A percentile compares a stretch with the other conserved stretches of the same genome.
phyloP scores from a whole-genome alignment of 2,113 vertebrate genomes.

The Falco punctatus region DNA sequence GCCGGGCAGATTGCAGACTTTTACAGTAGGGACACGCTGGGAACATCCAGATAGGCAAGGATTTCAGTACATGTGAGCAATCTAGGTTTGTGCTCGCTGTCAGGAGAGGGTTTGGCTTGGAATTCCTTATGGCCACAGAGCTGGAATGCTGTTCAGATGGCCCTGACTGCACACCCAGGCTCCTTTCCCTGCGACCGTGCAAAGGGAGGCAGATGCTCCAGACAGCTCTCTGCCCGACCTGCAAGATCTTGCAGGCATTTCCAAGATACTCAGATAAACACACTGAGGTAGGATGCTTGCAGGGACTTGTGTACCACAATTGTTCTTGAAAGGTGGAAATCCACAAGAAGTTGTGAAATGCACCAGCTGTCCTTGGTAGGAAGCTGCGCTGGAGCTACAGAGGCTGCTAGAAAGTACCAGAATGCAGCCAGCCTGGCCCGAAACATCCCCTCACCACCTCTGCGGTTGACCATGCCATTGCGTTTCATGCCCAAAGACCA shows the following conservation, averaged over 20 bases:
- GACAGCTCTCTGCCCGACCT: not conserved
- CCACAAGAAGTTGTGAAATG: not conserved
- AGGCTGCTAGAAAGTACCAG: not conserved
- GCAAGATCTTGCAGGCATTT: not conserved
- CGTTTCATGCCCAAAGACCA: not conserved
- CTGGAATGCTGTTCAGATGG: not conserved
- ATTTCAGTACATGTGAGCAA: not conserved
- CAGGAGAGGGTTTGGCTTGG: not conserved
- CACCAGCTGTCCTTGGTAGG: not conserved
- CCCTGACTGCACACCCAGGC: not conserved
- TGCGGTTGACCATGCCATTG: rapidly evolving
- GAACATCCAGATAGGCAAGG: not conserved
- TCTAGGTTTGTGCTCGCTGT: not conserved
- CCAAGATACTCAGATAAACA: not conserved
- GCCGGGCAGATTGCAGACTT: not conserved
- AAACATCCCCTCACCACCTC: not conserved
- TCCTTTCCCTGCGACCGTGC: not conserved
- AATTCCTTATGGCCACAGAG: not conserved
- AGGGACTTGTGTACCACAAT: not conserved
- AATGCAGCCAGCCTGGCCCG: not conserved
- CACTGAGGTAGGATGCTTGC: not conserved
- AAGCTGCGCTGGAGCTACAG: not conserved
- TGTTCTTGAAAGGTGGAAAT: not conserved
- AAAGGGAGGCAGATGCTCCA: not conserved
- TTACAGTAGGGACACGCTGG: no score